Percentiles rank a stretch among this genome's conserved stretches.
Conservation (phyloP, 1,140 invertebrate species). For the Nasonia longicornis region DNA sequence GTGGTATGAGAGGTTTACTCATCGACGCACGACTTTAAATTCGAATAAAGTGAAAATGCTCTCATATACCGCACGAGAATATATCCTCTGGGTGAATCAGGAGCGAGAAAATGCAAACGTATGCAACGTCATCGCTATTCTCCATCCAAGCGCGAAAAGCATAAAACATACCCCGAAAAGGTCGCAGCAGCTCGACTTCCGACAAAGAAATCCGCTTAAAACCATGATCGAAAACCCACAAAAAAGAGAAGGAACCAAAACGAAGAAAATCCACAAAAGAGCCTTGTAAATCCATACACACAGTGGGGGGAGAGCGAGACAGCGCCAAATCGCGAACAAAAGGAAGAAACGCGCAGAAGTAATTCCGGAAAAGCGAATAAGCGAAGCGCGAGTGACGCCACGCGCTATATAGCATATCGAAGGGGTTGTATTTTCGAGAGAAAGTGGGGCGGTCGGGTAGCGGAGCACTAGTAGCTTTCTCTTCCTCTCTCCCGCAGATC, state of each 20-base stretch:
- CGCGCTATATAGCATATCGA: background rate
- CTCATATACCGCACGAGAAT: background rate
- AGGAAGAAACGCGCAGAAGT: background rate
- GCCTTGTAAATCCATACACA: background rate
- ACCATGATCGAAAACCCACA: background rate
- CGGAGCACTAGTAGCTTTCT: conserved; percentile 13
- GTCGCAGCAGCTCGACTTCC: background rate
- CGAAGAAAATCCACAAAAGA: background rate
- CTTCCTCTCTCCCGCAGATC: conserved; percentile 53
- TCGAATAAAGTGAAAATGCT: background rate
- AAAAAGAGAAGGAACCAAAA: background rate
- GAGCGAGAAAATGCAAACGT: background rate
- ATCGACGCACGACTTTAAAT: no score
- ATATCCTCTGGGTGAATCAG: background rate
- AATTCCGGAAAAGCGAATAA: background rate
- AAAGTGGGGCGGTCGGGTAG: background rate
- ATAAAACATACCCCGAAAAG: background rate
- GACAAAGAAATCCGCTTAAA: background rate
- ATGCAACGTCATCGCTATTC: background rate
- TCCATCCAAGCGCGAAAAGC: background rate
- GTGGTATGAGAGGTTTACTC: no score
- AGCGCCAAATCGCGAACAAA: background rate
- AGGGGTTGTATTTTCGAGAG: conserved; percentile 8
- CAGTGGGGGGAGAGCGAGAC: background rate
- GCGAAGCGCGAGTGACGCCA: background rate